A percentile compares a stretch with the other conserved stretches of the same genome.
Evolutionary conservation across 1,140 invertebrate genomes (phyloP).

Genomic region (Drosophila sp.): DNA sequence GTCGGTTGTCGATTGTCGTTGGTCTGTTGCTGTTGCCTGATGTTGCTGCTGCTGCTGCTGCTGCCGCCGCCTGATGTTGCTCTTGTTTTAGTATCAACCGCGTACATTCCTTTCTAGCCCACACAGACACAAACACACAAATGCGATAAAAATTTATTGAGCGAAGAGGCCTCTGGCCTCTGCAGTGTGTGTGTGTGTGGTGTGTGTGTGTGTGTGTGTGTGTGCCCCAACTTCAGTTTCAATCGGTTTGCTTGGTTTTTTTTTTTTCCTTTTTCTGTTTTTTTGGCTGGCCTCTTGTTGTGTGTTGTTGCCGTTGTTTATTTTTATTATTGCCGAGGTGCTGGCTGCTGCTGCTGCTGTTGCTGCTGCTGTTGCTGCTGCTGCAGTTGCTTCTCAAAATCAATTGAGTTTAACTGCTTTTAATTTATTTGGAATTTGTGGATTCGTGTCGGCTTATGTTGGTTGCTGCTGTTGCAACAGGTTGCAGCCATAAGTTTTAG

Average conservation of each 20-base stretch:
- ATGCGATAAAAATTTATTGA: conserved; percentile 79
- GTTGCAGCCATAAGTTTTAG: conserved; percentile 23
- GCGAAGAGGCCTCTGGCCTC: conserved; percentile 65
- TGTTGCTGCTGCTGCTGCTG: conserved; percentile 43
- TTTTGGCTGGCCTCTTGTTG: conserved; percentile 46
- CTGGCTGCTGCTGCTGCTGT: conserved; percentile 29
- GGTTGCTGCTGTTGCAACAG: conserved; percentile 38
- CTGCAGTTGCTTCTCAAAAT: conserved; percentile 68
- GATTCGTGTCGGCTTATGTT: conserved; percentile 77
- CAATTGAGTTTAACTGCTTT: conserved; percentile 81
- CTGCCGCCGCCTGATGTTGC: conserved; percentile 55
- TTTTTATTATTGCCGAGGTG: conserved; percentile 75
- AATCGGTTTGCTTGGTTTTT: conserved; percentile 15
- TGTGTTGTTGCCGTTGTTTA: conserved; percentile 64
- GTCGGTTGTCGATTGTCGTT: conserved; percentile 43
- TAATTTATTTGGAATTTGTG: conserved; percentile 80
- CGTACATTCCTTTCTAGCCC: conserved; percentile 68
- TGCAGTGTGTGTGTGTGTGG: not conserved
- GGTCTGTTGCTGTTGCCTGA: conserved; percentile 34
- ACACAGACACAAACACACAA: conserved; percentile 43
- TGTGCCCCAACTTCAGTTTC: conserved; percentile 26
- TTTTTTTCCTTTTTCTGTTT: conserved; percentile 39
- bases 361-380: conserved; percentile 34
- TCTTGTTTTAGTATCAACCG: conserved; percentile 71
- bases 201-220: not conserved